Percentiles rank a stretch among this genome's conserved stretches.
Evolutionary conservation across 1,140 invertebrate species (phyloP).

Genomic region (Tetragnatha versicolor): DNA sequence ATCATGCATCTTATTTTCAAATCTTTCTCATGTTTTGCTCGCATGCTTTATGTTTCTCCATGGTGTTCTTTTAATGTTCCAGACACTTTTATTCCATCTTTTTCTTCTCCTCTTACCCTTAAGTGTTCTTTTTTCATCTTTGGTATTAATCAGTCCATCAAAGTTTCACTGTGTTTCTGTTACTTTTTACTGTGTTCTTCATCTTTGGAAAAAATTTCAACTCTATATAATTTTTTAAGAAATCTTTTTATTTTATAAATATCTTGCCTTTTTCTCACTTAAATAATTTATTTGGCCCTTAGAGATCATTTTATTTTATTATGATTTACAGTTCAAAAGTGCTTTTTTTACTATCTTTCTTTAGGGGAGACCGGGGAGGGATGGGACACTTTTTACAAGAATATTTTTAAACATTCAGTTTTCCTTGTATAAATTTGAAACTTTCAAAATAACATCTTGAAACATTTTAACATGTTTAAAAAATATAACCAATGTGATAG

Average conservation of each 20-base stretch:
- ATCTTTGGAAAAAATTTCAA: not conserved
- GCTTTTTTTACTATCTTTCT: too few species aligned
- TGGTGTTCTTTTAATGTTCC: constrained; percentile 10
- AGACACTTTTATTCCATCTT: constrained; percentile 18
- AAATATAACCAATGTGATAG: too few species aligned
- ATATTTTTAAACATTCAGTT: too few species aligned
- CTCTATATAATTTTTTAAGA: not conserved
- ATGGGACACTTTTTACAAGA: too few species aligned
- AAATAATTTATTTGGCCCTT: not conserved
- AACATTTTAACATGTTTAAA: too few species aligned
- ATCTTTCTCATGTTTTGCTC: constrained; percentile 47
- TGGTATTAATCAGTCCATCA: constrained; percentile 5
- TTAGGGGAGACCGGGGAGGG: too few species aligned
- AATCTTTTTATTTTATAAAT: not conserved
- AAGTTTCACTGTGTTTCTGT: too few species aligned
- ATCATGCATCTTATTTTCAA: constrained; percentile 48
- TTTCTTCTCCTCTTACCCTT: constrained; percentile 4
- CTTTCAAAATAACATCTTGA: too few species aligned
- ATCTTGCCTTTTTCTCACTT: not conserved
- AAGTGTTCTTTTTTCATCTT: not conserved
- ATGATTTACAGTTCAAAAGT: too few species aligned
- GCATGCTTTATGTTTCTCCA: constrained; percentile 44
- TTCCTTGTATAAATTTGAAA: too few species aligned
- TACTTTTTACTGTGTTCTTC: not conserved
- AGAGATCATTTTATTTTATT: too few species aligned